phyloP scores from a whole-genome alignment of 2,797 vertebrate species.

The Microctenopoma steveboyesi region DNA sequence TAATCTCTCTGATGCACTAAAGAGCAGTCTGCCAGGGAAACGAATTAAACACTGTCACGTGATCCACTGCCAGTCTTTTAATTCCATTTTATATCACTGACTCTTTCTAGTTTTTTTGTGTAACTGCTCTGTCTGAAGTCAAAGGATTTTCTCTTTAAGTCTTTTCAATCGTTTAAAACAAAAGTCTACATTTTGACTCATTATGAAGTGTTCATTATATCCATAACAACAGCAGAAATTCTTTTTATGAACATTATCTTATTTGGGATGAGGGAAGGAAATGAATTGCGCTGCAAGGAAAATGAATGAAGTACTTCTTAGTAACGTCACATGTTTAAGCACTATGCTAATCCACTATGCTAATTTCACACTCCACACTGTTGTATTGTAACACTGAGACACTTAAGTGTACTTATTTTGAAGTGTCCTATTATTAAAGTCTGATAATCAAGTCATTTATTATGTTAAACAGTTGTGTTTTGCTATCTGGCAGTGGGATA shows the following conservation, averaged over 20 bases:
- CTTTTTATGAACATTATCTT: slow-evolving; percentile 7
- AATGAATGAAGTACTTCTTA: not conserved
- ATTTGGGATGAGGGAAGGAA: not conserved
- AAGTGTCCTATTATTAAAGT: not conserved
- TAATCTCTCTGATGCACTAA: slow-evolving; percentile 79
- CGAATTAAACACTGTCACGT: slow-evolving; percentile 75
- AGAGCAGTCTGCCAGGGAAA: slow-evolving; percentile 71
- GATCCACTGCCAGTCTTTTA: slow-evolving; percentile 53
- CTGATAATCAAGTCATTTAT: not conserved
- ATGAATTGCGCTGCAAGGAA: not conserved
- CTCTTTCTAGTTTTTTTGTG: slow-evolving; percentile 43
- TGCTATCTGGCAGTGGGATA: slow-evolving; percentile 82
- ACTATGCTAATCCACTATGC: slow-evolving; percentile 2
- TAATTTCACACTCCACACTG: not conserved
- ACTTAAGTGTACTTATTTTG: not conserved
- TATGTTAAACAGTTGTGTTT: slow-evolving; percentile 17
- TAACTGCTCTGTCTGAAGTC: slow-evolving; percentile 41
- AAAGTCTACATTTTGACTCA: not conserved
- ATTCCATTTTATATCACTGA: slow-evolving; percentile 58
- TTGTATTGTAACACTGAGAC: not conserved
- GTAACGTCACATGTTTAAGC: not conserved
- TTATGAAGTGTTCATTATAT: not conserved
- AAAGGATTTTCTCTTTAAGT: slow-evolving; percentile 23
- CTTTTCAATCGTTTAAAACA: not conserved
- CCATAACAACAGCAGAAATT: slow-evolving; percentile 9